Base-by-base conservation (phyloP, 2,888 invertebrate species). In the Luperina nickerlii region DNA sequence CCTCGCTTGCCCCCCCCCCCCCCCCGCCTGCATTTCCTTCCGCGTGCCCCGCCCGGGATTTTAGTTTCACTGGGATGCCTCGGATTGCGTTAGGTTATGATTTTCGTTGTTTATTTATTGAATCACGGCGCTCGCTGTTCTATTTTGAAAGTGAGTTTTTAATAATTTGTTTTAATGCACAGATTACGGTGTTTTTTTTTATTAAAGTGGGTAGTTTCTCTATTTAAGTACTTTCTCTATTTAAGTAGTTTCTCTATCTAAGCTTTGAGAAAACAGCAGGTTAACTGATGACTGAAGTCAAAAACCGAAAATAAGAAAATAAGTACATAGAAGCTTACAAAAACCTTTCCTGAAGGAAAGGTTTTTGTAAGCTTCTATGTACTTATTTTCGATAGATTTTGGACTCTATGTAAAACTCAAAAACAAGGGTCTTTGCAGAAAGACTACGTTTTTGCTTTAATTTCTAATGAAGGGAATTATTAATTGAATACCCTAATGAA, bases 21-120 rank as follows among this genome's bases (percentile, higher is more conserved):
- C 76, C 77, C 88, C 91, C 91, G 93, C 90, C 91, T 93, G 93
- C 94, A 94, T 92, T 94, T 94, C 94, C 94, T 94, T 94, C 94
- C 95, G 92, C 92, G 91, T 86, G 85, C 89, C 91, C 89, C 91
- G 92, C 92, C 93, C 93, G 93, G 91, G 92, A 92, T 90, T 93
- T 90, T 90, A 91, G 92, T 91, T 92, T 92, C 91, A 90, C 89
- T 88, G 83, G 87, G 80, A 87, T 83, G 85, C 84, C 82, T 90
- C 80, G 83, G 83, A 91, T 93, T 93, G 92, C 81, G 92, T 90
- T 91, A 93, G 92, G 92, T 93, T 93, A 93, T 91, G 92, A 90
- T 88, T 92, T 89, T 84, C 67, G 60, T 68, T 60, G 79, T 84
- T 79, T 79, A 75, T 87, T 87, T 79, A 79, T 87, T 63, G 57